Evolutionary conservation across 2,888 invertebrate species (phyloP), one percentile per base, ranked within the genome.

Genomic region (Amblyjoppa fuscipennis): DNA sequence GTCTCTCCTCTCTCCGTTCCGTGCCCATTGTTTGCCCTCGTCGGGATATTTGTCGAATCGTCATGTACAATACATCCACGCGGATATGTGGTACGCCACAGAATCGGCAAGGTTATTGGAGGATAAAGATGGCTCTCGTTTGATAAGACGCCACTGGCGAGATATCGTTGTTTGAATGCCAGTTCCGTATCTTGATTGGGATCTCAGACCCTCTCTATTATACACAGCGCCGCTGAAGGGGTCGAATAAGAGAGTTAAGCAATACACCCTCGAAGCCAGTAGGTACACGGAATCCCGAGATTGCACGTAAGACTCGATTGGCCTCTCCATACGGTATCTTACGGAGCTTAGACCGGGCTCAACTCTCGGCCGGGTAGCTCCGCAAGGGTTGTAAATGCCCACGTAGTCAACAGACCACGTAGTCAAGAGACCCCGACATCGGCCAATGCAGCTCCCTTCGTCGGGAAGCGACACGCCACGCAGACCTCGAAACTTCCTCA

Each of bases 171-270:
- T 89, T 89, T 83, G 89, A 88, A 87, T 87, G 88, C 88, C 84
- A 88, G 87, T 82, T 86, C 83, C 87, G 13, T 93, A 93, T 93
- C 93, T 92, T 91, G 92, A 93, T 92, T 92, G 89, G 86, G 89
- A 93, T 93, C 93, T 91, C 87, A 80, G 87, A 84, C 88, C 89
- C 89, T 89, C 85, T 85, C 87, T 74, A 61, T 83, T 76, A 77
- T 80, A 75, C 56, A 73, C 75, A 61, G 71, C 5, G 70, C 3
- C 9, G 20, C 13, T 25, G 45, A 64, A 70, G 64, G 34, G 68
- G 38, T 20, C 31, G 76, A 28, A 25, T 41, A 34, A 31, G 53
- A 20, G 61, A 64, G 59, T 53, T 64, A 51, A 51, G 61, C 83
- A 51, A 73, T 83, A 69, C 64, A 76, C 68, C 80, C 68, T 77